Base-by-base conservation (phyloP, 2,888 invertebrate species). In the Vanessa cardui region DNA sequence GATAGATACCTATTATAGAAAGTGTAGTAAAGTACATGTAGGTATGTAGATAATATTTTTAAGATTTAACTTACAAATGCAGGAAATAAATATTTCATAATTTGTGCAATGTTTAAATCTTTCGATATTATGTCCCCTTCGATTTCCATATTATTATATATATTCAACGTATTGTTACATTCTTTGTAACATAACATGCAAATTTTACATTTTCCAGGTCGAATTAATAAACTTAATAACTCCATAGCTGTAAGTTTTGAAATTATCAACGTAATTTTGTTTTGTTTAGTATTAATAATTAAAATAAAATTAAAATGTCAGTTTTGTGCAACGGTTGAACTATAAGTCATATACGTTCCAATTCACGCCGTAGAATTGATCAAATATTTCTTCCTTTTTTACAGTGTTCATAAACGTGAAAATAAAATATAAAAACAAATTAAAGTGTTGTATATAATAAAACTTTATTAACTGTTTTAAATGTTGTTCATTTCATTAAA, bases 131-230 rank as follows among this genome's bases (percentile, higher is more conserved):
- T 72, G 63, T 82, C 76, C 39, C 77, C 75, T 45, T 72, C 69
- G 66, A 87, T 76, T 66, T 76, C 73, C 49, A 80, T 46, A 46
- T 75, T 75, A 68, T 80, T 75, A 67, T 75, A 59, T 45, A 79
- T 73, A 72, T 71, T 72, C 31, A 64, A 69, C 12, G 72, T 72
- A 7, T 75, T 75, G 2, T 70, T 69, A 33, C 74, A 70, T 46
- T 73, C 66, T 69, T 81, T 82, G 33, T 77, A 85, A 76, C 87
- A 87, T n/a, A 87, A 69, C 62, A 84, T 85, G 73, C 87, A 87
- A 45, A 79, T 54, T 54, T 21, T 62, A 50, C 71, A 47, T 62
- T 56, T 66, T n/a, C 62, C 63, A 15, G 68, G 61, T 47, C 67
- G 58, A 15, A 77, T 18, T 47, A 77, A 61, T 39, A 71, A 33